phyloP scores from a whole-genome alignment of 2,113 vertebrate species.

The Psilopogon haemacephalus region DNA sequence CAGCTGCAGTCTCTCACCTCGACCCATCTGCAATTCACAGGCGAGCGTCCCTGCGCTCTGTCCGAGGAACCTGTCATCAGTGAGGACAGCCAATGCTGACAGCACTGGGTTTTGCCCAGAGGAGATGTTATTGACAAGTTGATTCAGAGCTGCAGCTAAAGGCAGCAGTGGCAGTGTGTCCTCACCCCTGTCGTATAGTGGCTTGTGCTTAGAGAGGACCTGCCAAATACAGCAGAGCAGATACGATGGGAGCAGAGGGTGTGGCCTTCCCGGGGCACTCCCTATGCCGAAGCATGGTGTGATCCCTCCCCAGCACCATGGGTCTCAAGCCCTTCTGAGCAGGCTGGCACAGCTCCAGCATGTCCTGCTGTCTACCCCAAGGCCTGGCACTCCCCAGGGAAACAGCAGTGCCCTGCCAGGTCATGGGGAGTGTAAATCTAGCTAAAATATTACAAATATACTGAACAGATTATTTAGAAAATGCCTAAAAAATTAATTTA shows the following conservation, averaged over 20 bases:
- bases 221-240: fast-evolving
- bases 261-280: not conserved
- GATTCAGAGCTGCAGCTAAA: not conserved
- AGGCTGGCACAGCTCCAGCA: fast-evolving
- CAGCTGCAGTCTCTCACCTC: not conserved
- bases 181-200: fast-evolving
- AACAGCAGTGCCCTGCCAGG: not conserved
- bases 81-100: fast-evolving
- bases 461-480: not conserved
- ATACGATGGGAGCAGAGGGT: not conserved
- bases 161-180: not conserved
- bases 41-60: fast-evolving
- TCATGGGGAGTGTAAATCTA: not conserved
- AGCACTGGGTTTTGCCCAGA: not conserved
- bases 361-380: fast-evolving
- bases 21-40: fast-evolving
- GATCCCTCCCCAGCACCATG: not conserved
- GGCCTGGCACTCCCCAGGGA: fast-evolving
- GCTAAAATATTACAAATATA: not conserved
- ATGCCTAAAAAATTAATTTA: not conserved
- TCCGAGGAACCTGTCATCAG: fast-evolving
- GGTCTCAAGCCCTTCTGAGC: fast-evolving
- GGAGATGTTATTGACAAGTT: not conserved
- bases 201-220: not conserved
- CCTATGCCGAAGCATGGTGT: not conserved